phyloP scores from a whole-genome alignment of 2,797 vertebrate genomes.

The Liparis tanakae region DNA sequence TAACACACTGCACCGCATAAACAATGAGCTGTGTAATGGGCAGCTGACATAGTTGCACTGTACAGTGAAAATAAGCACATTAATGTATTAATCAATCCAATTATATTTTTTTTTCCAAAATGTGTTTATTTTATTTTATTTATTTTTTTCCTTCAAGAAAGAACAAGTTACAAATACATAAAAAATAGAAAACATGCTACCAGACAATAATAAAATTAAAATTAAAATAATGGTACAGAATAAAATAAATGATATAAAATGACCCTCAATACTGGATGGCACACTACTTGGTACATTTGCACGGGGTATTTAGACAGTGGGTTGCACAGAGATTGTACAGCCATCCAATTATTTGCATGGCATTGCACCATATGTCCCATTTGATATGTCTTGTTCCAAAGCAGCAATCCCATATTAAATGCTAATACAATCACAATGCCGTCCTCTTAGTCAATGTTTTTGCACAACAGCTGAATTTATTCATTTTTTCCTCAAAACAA shows the following conservation, averaged over 20 bases:
- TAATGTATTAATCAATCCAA: not conserved
- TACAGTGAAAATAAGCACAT: not conserved
- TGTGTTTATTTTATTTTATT: too few species aligned
- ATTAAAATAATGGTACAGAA: too few species aligned
- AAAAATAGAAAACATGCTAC: too few species aligned
- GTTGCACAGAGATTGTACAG: too few species aligned
- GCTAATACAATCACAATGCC: not conserved
- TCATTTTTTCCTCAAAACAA: not conserved
- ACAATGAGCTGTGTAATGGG: constrained; percentile 6
- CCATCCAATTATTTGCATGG: constrained; percentile 1
- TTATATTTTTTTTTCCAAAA: too few species aligned
- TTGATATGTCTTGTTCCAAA: not conserved
- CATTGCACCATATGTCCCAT: not conserved
- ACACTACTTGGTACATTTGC: too few species aligned
- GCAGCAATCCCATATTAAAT: not conserved
- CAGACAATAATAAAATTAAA: too few species aligned
- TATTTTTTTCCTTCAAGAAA: too few species aligned
- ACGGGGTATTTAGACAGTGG: too few species aligned
- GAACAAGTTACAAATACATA: too few species aligned
- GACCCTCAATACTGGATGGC: too few species aligned
- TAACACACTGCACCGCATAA: not conserved
- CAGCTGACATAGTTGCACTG: not conserved
- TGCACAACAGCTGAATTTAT: not conserved
- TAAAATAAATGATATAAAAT: too few species aligned
- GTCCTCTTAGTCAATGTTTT: not conserved